Evolutionary conservation across 2,888 invertebrate species (phyloP).

Genomic region (Exocentrus adspersus): DNA sequence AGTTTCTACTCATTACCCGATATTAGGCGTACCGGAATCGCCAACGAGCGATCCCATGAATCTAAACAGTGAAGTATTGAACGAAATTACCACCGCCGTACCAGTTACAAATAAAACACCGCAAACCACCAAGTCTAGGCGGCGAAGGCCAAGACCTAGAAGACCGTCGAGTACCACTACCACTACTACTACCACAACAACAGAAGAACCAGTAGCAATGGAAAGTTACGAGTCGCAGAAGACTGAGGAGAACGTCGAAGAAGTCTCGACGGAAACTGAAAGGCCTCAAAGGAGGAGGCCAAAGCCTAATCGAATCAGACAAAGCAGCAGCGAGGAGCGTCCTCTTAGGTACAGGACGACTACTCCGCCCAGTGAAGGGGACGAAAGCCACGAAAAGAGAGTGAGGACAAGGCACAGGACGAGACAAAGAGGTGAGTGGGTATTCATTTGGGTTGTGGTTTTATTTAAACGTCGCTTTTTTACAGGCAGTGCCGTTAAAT

Average conservation of each 20-base stretch:
- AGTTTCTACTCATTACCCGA: slow-evolving; percentile 63
- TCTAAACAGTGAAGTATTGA: slow-evolving; percentile 45
- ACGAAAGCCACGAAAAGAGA: slow-evolving; percentile 31
- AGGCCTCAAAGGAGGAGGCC: slow-evolving; percentile 47
- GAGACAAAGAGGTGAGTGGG: slow-evolving; percentile 36
- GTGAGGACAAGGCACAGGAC: slow-evolving; percentile 33
- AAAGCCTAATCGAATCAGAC: slow-evolving; percentile 37
- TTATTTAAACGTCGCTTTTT: neutral
- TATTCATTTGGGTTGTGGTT: too few species aligned
- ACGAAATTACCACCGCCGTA: slow-evolving; percentile 47
- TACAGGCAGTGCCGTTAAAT: slow-evolving; percentile 15
- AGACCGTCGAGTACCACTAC: slow-evolving; percentile 42
- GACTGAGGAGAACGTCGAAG: slow-evolving; percentile 46
- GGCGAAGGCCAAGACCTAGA: slow-evolving; percentile 45
- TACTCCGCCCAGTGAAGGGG: slow-evolving; percentile 26
- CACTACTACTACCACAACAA: slow-evolving; percentile 41
- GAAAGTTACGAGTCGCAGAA: slow-evolving; percentile 51
- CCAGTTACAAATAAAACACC: slow-evolving; percentile 35
- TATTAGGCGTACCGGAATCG: slow-evolving; percentile 48
- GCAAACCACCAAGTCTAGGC: slow-evolving; percentile 40
- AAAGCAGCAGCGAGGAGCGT: slow-evolving; percentile 2
- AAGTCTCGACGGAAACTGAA: slow-evolving; percentile 45
- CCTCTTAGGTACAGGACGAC: slow-evolving; percentile 31
- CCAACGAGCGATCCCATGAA: slow-evolving; percentile 30
- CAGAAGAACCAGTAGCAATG: slow-evolving; percentile 43